Evolutionary conservation across 2,888 invertebrate species (phyloP).

Genomic region (Anaspis maculata): DNA sequence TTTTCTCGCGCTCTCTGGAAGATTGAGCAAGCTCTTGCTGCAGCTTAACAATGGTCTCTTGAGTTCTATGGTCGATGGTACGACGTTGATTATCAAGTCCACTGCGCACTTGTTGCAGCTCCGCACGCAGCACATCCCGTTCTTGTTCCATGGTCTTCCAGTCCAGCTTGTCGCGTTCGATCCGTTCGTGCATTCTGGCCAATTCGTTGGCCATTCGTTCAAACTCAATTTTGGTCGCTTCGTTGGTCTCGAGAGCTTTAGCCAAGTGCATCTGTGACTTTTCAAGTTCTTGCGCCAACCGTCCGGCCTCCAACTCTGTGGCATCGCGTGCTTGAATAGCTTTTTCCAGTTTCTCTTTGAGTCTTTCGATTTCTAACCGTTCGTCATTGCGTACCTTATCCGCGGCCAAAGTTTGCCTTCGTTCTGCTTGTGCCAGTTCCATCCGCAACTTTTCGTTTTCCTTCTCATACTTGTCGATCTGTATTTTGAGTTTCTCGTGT

Average conservation of each 20-base stretch:
- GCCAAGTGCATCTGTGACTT: conserved; percentile 76
- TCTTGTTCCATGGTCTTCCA: conserved; percentile 66
- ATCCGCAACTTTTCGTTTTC: conserved; percentile 71
- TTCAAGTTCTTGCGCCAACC: conserved; percentile 76
- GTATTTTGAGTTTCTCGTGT: conserved; percentile 72
- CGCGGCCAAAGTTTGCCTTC: conserved; percentile 52
- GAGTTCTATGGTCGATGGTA: conserved; percentile 58
- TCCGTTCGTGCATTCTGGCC: conserved; percentile 70
- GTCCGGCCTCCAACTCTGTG: conserved; percentile 77
- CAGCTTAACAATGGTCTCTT: conserved; percentile 62
- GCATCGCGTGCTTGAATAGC: conserved; percentile 73
- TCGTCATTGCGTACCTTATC: conserved; percentile 60
- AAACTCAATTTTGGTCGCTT: conserved; percentile 75
- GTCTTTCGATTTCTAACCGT: conserved; percentile 71
- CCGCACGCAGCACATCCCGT: conserved; percentile 61
- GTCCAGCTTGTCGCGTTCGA: conserved; percentile 63
- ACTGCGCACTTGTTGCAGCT: conserved; percentile 57
- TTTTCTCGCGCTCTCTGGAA: conserved; percentile 66
- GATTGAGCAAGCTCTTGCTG: conserved; percentile 67
- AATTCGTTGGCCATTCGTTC: conserved; percentile 77
- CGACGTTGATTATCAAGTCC: conserved; percentile 58
- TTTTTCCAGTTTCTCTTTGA: conserved; percentile 80
- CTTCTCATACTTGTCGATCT: conserved; percentile 61
- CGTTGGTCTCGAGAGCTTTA: conserved; percentile 76
- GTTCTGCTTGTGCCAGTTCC: conserved; percentile 56